Evolutionary conservation across 2,797 vertebrate species (phyloP).

Genomic region (Gadopsis bispinosus): DNA sequence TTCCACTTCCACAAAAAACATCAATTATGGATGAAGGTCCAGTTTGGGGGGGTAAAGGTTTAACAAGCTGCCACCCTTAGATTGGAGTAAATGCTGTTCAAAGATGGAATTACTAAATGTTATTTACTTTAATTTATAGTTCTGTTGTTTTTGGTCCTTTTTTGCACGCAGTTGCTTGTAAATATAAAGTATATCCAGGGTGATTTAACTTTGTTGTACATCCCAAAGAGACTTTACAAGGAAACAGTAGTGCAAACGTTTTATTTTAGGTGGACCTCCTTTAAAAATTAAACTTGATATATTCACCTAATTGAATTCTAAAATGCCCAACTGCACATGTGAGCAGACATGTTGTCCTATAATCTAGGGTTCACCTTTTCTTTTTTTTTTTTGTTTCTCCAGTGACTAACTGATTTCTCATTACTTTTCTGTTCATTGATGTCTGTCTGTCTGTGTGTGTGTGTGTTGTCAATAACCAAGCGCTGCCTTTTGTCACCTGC

Average conservation of each 20-base stretch:
- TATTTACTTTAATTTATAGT: background rate
- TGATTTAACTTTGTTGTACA: background rate
- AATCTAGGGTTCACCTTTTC: background rate
- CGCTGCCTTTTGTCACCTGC: conserved; percentile 87
- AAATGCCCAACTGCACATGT: background rate
- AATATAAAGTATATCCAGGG: background rate
- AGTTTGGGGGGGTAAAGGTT: background rate
- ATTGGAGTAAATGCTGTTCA: background rate
- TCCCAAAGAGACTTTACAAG: background rate
- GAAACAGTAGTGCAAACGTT: background rate
- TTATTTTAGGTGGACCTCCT: background rate
- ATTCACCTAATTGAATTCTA: background rate
- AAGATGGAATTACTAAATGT: background rate
- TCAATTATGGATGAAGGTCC: conserved; percentile 55
- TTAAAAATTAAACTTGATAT: background rate
- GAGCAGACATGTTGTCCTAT: conserved; percentile 12
- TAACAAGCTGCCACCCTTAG: background rate
- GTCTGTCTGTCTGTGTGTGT: conserved; percentile 57
- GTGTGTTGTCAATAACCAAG: conserved; percentile 86
- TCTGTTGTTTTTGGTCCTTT: background rate
- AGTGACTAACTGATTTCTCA: conserved; percentile 49
- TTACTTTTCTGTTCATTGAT: conserved; percentile 51
- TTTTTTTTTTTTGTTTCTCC: background rate
- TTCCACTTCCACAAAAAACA: conserved; percentile 49
- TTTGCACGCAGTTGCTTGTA: conserved; percentile 7